Base-by-base conservation (phyloP, 2,113 vertebrate species). In the Scomber scombrus region DNA sequence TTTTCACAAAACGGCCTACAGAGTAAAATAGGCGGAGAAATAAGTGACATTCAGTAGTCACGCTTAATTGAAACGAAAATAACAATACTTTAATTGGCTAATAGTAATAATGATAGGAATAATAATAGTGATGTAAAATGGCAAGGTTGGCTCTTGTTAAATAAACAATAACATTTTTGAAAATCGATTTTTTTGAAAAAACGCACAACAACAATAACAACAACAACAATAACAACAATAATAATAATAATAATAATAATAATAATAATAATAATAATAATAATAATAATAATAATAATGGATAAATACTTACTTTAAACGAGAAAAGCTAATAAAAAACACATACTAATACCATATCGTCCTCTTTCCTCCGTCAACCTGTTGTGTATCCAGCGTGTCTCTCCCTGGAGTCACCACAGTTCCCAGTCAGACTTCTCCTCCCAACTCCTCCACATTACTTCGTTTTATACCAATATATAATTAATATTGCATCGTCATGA, bases 401-500 rank as follows among this genome's bases (percentile, higher is more conserved):
- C 43, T 83, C 82, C 71, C 80, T 69, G 63, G 70, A 85, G 85
- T 72, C 85, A 77, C 88, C 80, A 82, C 10, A 12, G 40, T 73
- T 72, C 62, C 86, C 74, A 55, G 85, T 82, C 81, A 78, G 40
- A 50, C 89, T 88, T 82, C 58, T 83, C 1, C 81, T 82, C 69
- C 63, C 85, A 58, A 43, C 92, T 88, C 82, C 87, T 66, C 82
- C 65, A 88, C 85, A 86, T 82, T 75, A 84, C 88, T 90, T 90
- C 83, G 93, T 94, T 95, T 96, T 96, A 95, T 94, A 93, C 92
- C 81, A 90, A 83, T 90, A 93, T 91, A 87, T 94, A 87, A 96
- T 97, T 96, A 97, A 96, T 96, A 96, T 95, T 96, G 96, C 95
- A 95, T 96, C 90, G 91, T 86, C 93, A 93, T 93, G 95, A 96